phyloP scores from a whole-genome alignment of 1,140 invertebrate species.

The Drosophila equinoxialis region DNA sequence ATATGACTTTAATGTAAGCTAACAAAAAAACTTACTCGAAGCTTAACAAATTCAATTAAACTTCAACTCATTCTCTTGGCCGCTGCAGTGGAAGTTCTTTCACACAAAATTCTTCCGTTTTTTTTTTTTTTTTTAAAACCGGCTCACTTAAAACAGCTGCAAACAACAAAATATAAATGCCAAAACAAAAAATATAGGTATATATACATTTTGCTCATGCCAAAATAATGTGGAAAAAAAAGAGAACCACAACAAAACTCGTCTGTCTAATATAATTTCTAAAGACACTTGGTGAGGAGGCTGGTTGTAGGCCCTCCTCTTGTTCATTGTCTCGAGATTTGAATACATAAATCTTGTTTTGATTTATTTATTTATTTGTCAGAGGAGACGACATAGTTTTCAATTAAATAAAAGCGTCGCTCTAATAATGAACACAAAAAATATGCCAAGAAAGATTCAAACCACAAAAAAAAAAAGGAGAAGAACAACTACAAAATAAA shows the following conservation, averaged over 20 bases:
- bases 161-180: slow-evolving; percentile 27
- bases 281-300: slow-evolving; percentile 44
- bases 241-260: slow-evolving; percentile 4
- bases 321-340: slow-evolving; percentile 55
- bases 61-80: slow-evolving; percentile 4
- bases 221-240: slow-evolving; percentile 43
- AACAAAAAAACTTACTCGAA: background rate
- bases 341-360: slow-evolving; percentile 68
- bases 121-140: slow-evolving; percentile 30
- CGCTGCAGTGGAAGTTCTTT: slow-evolving; percentile 4
- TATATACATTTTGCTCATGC: slow-evolving; percentile 33
- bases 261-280: slow-evolving; percentile 59
- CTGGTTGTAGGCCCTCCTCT: slow-evolving; percentile 17
- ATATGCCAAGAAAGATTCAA: background rate
- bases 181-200: slow-evolving; percentile 19
- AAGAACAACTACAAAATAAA: background rate
- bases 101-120: slow-evolving; percentile 10
- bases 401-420: slow-evolving; percentile 49
- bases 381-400: slow-evolving; percentile 48
- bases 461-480: background rate
- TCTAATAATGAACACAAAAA: slow-evolving; percentile 24
- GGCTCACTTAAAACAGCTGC: slow-evolving; percentile 67
- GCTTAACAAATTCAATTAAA: slow-evolving; percentile 25
- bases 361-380: slow-evolving; percentile 55
- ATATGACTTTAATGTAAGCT: background rate